Evolutionary conservation across 30 jellyfish, hydroid and myxozoan genomes (phyloP), one percentile per base, ranked within the genome.

Genomic region (Turritopsis rubra): DNA sequence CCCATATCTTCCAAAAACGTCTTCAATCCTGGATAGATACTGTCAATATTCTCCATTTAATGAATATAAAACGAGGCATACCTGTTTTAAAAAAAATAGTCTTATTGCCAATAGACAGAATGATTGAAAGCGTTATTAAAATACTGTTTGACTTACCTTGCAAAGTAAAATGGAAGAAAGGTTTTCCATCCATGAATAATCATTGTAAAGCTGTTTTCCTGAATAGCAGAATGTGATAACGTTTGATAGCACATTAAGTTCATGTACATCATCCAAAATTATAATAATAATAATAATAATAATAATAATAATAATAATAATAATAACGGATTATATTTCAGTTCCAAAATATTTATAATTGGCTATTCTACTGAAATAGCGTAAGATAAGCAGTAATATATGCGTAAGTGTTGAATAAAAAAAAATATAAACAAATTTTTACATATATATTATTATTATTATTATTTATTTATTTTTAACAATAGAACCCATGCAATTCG

Each of bases 91-190:
- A 3, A 41, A 3, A 41, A 13, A 41, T 41, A 41, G 60, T 41
- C 5, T 41, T 13, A 41, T 41, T 41, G 60, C 13, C 60, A 5
- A 41, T 41, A 41, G 60, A 41, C 60, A 41, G 60, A 41, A 41
- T 41, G 60, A 41, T 41, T n/a, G n/a, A 41, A 5, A 41, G 9
- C 60, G 13, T 3, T 13, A 5, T 41, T 3, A 41, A 41, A 41
- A 3, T 41, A 5, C 60, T 41, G 60, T 41, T 41, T 41, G 5
- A 41, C 83, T 68, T 82, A 82, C 75, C 84, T 65, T 20, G 90
- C 66, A 66, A 84, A 30, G 75, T 28, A 73, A 13, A 73, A 52
- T 66, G 90, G 90, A 7, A 84, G 52, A 19, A 84, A 21, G 18
- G 8, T n/a, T 54, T 74, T 26, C 90, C 90, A 84, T 1, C 52